Conservation (phyloP, 1,140 invertebrate genomes). For the Adelges cooleyi region DNA sequence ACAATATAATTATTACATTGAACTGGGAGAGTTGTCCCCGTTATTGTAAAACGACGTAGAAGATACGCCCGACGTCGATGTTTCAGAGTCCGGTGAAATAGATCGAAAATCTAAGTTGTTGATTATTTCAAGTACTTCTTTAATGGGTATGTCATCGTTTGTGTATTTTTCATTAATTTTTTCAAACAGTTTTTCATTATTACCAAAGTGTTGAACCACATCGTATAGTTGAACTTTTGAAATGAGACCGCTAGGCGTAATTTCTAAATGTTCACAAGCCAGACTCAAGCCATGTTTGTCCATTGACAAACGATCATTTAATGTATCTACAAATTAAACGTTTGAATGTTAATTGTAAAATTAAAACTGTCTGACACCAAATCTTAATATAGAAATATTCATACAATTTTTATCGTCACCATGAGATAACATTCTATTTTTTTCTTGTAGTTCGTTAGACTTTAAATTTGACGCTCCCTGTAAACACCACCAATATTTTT, state of each 20-base stretch:
- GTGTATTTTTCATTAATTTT: conserved; percentile 18
- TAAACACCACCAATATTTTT: background rate
- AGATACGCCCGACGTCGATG: conserved; percentile 6
- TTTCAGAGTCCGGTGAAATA: conserved; percentile 19
- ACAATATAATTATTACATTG: background rate
- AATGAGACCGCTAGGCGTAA: conserved; percentile 7
- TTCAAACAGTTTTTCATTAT: conserved; percentile 22
- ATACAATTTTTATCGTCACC: conserved; percentile 9
- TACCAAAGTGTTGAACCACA: conserved; percentile 5
- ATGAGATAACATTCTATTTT: background rate
- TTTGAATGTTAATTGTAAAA: no score
- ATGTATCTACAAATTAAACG: background rate
- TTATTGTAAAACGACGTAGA: conserved; percentile 14
- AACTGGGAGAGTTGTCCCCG: conserved; percentile 17
- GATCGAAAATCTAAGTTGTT: background rate
- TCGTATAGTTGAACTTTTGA: conserved; percentile 14
- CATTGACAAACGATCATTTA: conserved; percentile 3
- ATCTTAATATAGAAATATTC: no score
- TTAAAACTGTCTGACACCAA: no score
- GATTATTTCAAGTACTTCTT: conserved; percentile 17
- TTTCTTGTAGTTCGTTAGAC: background rate
- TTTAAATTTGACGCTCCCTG: background rate
- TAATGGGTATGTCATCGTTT: conserved; percentile 9
- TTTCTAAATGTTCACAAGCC: conserved; percentile 13
- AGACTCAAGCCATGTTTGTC: conserved; percentile 19